Evolutionary conservation across 1,140 invertebrate genomes (phyloP), one percentile per base, ranked within the genome.

Genomic region (Drosophila kanapiae): DNA sequence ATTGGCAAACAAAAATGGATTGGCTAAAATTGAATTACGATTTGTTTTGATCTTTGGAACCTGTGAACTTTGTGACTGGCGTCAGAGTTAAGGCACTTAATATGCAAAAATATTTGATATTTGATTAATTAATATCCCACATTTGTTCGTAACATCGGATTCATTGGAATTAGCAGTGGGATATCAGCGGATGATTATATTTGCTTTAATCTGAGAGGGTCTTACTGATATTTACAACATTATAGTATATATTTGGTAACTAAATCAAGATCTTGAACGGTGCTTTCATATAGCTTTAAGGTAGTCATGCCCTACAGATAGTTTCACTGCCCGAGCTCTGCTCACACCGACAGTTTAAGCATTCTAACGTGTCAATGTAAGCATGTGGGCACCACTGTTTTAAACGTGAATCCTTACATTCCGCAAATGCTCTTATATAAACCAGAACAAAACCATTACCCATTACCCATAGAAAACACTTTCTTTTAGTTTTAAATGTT

Each of bases 11-110:
- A 54, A 49, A 62, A 49, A 57, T 49, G 4, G 33, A 23, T n/a
- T 23, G 4, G 18, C 33, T 16, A 23, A 38, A 54, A 54, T 37
- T 54, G 43, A 68, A 48, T 49, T 72, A 80, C 40, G 45, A 81
- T 40, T 63, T 82, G 45, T 51, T 48, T 42, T 75, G 40, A 56
- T 70, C 61, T 71, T 38, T 37, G 43, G 35, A 59, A 35, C n/a
- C 37, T 43, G 48, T 68, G 76, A 48, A 78, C 78, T 85, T 70
- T 85, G 68, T 38, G 23, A 35, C 57, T 64, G 33, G 13, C 59
- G 69, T 85, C 68, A 76, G 10, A 76, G 43, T 51, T 45, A 13
- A 6, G 8, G 9, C 53, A 33, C 48, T 29, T 40, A 63, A 53
- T 63, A 62, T 42, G 37, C 42, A 54, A 40, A 42, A 23, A 7